Evolutionary conservation across 2,888 invertebrate genomes (phyloP), one percentile per base, ranked within the genome.

Genomic region (Mesorhabditis spiculigera): DNA sequence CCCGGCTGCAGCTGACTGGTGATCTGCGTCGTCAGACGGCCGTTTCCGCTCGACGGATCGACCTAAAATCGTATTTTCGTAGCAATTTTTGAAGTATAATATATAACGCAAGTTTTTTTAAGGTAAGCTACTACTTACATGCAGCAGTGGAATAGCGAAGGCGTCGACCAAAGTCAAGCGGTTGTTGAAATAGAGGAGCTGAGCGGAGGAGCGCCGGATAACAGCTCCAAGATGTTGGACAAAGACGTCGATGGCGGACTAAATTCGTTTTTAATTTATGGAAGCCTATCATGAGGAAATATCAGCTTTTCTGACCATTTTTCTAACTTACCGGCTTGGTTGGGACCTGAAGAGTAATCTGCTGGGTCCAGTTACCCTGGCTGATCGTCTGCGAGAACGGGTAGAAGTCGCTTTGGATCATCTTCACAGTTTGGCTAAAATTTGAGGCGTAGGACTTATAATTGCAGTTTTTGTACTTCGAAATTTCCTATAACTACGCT

Each of bases 231-330:
- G 70, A 71, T 81, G 79, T 68, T 81, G 78, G 6, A 79, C 81
- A 70, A 81, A 80, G n/a, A 81, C 68, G 64, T 81, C 81, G 45
- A 81, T 76, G 6, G 79, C 75, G 5, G 77, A 74, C 80, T 80
- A 67, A 68, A 75, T 10, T 6, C 5, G n/a, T 16, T 64, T 45
- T 50, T 70, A 61, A 42, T 3, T 28, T 28, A 3, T 28, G 28
- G 28, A 8, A 65, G 5, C 45, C 58, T 10, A 13, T 50, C 28
- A 42, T 43, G 42, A 63, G 13, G 45, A 65, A 28, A 13, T 4
- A 43, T 41, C 68, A 68, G 8, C 6, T 6, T 67, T 13, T 16
- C 5, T 6, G 8, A 62, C 28, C 28, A 28, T 3, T 1, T 28
- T 28, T 28, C 1, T 6, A 6, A 28, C 68, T 68, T 68, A 81